phyloP scores from a whole-genome alignment of 30 jellyfish, hydroid and myxozoan genomes.

The Turritopsis dohrnii region DNA sequence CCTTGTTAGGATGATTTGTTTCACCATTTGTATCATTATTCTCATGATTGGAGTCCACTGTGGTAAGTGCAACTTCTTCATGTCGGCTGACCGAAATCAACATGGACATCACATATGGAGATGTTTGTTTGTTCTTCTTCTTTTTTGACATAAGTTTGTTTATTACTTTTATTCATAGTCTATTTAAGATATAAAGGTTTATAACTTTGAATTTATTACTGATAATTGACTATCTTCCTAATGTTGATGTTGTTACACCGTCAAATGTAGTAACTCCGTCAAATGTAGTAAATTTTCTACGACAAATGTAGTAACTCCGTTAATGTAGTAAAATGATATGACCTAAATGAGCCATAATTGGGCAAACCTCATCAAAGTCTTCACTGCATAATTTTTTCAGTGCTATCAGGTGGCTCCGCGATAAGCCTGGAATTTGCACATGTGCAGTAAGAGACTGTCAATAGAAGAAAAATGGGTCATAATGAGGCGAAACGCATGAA shows the following conservation, averaged over 20 bases:
- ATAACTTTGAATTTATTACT: background rate
- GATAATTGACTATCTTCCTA: background rate
- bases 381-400: too few relatives aligned
- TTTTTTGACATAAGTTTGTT: slow-evolving; percentile 7
- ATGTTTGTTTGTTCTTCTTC: slow-evolving; percentile 9
- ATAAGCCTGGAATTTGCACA: too few relatives aligned
- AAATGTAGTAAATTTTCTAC: too few relatives aligned
- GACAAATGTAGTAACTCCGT: too few relatives aligned
- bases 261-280: too few relatives aligned
- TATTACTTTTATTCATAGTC: background rate
- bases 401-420: too few relatives aligned
- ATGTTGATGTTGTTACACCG: background rate
- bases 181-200: background rate
- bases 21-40: background rate
- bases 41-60: background rate
- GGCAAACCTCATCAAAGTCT: too few relatives aligned
- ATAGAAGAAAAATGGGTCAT: too few relatives aligned
- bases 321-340: too few relatives aligned
- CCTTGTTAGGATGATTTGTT: background rate
- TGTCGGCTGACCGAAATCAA: background rate
- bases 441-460: too few relatives aligned
- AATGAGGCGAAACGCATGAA: too few relatives aligned
- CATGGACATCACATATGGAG: background rate
- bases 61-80: background rate
- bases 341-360: too few relatives aligned